A percentile compares a stretch with the other conserved stretches of the same genome.
Evolutionary conservation across 2,113 vertebrate genomes (phyloP).

Genomic region (Nicator chloris): DNA sequence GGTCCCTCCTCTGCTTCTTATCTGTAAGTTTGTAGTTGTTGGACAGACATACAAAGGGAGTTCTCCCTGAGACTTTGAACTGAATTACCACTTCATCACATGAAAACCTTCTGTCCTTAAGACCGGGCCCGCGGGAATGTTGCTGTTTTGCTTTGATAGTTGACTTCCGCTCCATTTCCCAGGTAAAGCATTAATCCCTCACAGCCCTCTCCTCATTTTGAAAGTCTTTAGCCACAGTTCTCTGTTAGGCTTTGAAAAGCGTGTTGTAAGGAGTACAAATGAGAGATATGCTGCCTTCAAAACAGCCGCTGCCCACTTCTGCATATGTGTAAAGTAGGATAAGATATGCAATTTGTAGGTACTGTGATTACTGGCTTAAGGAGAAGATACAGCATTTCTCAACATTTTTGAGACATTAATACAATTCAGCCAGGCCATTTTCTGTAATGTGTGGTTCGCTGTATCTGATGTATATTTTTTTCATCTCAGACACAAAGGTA

Average conservation of each 20-base stretch:
- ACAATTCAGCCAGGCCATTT: conserved; percentile 51
- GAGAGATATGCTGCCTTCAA: conserved; percentile 32
- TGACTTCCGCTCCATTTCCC: conserved; percentile 53
- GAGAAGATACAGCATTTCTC: conserved; percentile 47
- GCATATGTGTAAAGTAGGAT: conserved; percentile 38
- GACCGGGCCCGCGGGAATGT: neutral
- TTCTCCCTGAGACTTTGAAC: conserved; percentile 23
- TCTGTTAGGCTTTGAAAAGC: conserved; percentile 45
- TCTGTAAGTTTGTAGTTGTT: neutral
- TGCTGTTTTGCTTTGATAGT: conserved; percentile 48
- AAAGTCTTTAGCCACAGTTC: conserved; percentile 24
- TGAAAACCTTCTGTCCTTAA: conserved; percentile 24
- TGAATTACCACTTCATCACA: conserved; percentile 55
- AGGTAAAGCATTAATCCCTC: conserved; percentile 48
- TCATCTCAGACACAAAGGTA: conserved; percentile 67
- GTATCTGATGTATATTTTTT: conserved; percentile 66
- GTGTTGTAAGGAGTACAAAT: conserved; percentile 34
- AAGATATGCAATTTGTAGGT: conserved; percentile 62
- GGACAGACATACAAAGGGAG: neutral
- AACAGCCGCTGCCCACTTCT: conserved; percentile 38
- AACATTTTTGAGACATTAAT: conserved; percentile 52
- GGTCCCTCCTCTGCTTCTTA: neutral
- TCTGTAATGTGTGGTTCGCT: conserved; percentile 40
- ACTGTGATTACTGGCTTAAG: conserved; percentile 55
- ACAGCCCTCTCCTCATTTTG: conserved; percentile 11